A percentile compares a stretch with the other conserved stretches of the same genome.
Conservation (phyloP, 1,140 invertebrate genomes). For the Rhynchophorus ferrugineus region DNA sequence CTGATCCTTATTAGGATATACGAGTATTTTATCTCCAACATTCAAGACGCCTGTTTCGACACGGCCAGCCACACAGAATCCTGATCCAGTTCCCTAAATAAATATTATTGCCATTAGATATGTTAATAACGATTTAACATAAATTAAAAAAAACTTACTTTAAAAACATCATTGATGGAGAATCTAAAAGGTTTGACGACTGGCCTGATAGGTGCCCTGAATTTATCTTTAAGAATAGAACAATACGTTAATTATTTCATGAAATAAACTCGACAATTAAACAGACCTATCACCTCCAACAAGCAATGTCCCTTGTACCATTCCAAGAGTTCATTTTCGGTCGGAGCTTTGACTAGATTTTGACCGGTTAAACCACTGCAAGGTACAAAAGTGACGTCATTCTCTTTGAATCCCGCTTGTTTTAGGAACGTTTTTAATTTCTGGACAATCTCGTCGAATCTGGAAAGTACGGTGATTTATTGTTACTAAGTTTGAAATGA, state of each 20-base stretch:
- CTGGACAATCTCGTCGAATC: conserved; percentile 75
- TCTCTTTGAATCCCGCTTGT: conserved; percentile 89
- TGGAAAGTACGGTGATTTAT: neutral
- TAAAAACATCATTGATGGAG: conserved; percentile 91
- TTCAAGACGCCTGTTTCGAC: conserved; percentile 87
- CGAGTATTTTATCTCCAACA: conserved; percentile 76
- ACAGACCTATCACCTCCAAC: conserved; percentile 70
- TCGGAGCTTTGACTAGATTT: conserved; percentile 71
- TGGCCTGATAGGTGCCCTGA: conserved; percentile 76
- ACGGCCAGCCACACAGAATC: conserved; percentile 80
- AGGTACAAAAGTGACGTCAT: conserved; percentile 85
- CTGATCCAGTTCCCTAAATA: conserved; percentile 64
- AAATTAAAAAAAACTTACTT: conserved; percentile 41
- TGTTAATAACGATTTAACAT: conserved; percentile 1
- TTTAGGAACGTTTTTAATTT: conserved; percentile 86
- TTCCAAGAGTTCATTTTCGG: conserved; percentile 55
- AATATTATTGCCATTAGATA: neutral
- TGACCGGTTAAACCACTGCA: conserved; percentile 93
- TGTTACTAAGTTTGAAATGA: too few species aligned
- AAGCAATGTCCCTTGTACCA: conserved; percentile 86
- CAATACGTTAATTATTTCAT: too few species aligned
- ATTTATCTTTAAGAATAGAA: conserved; percentile 55
- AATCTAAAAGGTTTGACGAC: conserved; percentile 85
- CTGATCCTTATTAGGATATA: conserved; percentile 78
- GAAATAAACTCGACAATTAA: conserved; percentile 15